Percentiles rank a stretch among this genome's conserved stretches.
phyloP scores from a whole-genome alignment of 2,113 vertebrate species.

The Boleophthalmus pectinirostris region DNA sequence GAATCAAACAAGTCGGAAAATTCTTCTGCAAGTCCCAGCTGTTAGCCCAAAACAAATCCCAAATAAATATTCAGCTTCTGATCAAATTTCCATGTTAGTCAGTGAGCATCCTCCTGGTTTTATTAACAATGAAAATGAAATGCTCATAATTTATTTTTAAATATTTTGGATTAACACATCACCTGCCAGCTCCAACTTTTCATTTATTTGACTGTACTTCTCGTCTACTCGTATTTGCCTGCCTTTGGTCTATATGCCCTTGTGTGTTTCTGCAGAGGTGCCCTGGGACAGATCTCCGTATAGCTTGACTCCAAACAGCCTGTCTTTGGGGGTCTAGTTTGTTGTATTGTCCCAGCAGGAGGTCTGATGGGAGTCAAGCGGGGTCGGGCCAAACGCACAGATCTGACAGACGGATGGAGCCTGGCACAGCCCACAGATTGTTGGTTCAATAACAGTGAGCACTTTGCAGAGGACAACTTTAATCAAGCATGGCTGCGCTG shows the following conservation, averaged over 20 bases:
- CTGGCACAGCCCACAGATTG: constrained; percentile 70
- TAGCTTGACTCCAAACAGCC: constrained; percentile 68
- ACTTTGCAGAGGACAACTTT: constrained; percentile 68
- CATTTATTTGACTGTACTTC: no score
- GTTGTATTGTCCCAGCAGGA: constrained; percentile 76
- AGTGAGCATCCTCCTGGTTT: neutral
- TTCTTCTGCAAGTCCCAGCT: constrained; percentile 41
- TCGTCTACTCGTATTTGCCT: constrained; percentile 3
- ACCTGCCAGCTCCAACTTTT: no score
- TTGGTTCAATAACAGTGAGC: constrained; percentile 64
- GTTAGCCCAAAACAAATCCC: constrained; percentile 43
- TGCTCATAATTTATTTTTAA: constrained; percentile 21
- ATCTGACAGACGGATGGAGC: constrained; percentile 69
- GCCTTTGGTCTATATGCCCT: constrained; percentile 1
- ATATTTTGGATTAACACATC: no score
- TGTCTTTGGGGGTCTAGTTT: constrained; percentile 69
- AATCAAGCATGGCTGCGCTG: constrained; percentile 53
- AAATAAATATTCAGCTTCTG: constrained; percentile 35
- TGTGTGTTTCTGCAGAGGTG: constrained; percentile 39
- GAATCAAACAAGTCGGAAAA: neutral
- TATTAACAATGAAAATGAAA: neutral
- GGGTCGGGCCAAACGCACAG: constrained; percentile 68
- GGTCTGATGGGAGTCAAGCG: constrained; percentile 69
- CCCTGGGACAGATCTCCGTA: constrained; percentile 64
- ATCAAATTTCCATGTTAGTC: constrained; percentile 12